Base-by-base conservation (phyloP, 2,113 vertebrate genomes). In the Gobius niger region DNA sequence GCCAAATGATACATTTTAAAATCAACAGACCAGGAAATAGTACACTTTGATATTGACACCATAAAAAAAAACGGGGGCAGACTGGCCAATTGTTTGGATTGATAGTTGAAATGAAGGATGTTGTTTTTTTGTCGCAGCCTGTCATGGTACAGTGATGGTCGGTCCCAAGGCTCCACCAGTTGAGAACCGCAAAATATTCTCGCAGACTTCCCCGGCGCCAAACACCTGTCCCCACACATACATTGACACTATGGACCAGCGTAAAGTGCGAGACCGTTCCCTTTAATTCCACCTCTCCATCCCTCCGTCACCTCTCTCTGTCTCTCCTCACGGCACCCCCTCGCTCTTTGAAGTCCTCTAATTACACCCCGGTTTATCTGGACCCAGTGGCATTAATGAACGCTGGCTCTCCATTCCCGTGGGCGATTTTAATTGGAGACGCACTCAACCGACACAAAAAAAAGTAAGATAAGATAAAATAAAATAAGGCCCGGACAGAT, bases 251-350 rank as follows among this genome's bases (percentile, higher is more conserved):
- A 66, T 14, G 44, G 57, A 47, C 57, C 69, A 42, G 61, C 54
- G 69, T 84, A 44, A 1, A 68, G 80, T 78, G 63, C 78, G 76
- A 90, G 89, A 90, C 90, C 89, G 90, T 91, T 90, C 79, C 50
- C 65, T 79, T 65, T 71, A 64, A 40, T 81, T 81, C 76, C 74
- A 81, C 60, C 76, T 64, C 63, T 72, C 81, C 70, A 68, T 69
- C 77, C 73, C 56, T 71, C 73, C 59, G 53, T 75, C n/a, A n/a
- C 14, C 50, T 51, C 15, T 51, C 50, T 16, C 7, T 52, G 74
- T 70, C 65, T 84, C 57, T 73, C 72, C 53, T 64, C 68, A 14
- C 72, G 64, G 74, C 75, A 67, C 68, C 72, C 72, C 67, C 76
- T 72, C 11, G 13, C 76, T 82, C 80, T 90, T 89, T 91, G 83